Evolutionary conservation across 2,797 vertebrate genomes (phyloP), one percentile per base, ranked within the genome.

Genomic region (Meriones psammophilus): DNA sequence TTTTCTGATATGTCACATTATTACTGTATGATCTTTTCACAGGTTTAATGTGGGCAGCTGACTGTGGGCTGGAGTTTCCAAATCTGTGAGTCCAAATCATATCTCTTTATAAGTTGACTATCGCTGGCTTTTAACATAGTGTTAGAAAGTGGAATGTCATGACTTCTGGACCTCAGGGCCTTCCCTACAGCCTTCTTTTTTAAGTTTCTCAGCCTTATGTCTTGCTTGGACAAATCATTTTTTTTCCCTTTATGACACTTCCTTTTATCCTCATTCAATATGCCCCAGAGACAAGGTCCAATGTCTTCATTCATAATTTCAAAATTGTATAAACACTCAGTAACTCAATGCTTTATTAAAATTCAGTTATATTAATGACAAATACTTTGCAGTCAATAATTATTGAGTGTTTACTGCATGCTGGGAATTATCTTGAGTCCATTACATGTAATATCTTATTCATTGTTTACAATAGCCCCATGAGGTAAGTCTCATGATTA

Each of bases 291-390:
- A 74, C n/a, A 89, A 95, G 5, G 46, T 58, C 76, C 24, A 84
- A 2, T 69, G 22, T 81, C 62, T 66, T 58, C 30, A 95, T 77
- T 78, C 30, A 88, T 77, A 92, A 81, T 83, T 96, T 95, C 58
- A 88, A 94, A 93, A 74, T n/a, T 88, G 87, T 95, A 60, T 58
- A 46, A 89, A 87, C 4, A 39, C 13, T 89, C 81, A 85, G 39
- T 87, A 92, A 91, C 58, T 96, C 58, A 92, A 94, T 7, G 60
- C 58, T 46, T 91, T 89, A 73, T 76, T 95, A 56, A 95, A 93
- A 89, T 88, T 87, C 54, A 94, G 36, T 92, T 83, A 54, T 62
- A 71, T 83, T 83, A 88, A 77, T 94, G 77, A 87, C 58, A 89
- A 73, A 60, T 86, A 85, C 54, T 81, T 74, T 92, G 60, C 54